Conservation (phyloP, 1,140 invertebrate genomes). For the Neodiprion fabricii region DNA sequence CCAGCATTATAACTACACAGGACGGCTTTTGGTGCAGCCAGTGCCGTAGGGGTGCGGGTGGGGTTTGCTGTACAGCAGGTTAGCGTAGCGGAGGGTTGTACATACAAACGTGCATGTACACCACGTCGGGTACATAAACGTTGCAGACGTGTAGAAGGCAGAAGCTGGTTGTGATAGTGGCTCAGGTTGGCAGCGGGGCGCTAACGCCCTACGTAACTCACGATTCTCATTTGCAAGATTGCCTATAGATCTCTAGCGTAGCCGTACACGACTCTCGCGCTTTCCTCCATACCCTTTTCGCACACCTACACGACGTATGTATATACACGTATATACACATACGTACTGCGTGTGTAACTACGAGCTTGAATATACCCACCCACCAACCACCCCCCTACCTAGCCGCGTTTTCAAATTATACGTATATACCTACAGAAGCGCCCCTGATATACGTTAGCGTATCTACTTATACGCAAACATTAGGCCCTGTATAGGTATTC, state of each 20-base stretch:
- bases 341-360: too few species aligned
- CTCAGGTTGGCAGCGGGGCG: conserved; percentile 36
- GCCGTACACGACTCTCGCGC: conserved; percentile 28
- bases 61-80: not conserved
- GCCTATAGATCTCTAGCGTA: conserved; percentile 59
- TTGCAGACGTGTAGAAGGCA: not conserved
- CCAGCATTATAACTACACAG: not conserved
- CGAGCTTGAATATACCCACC: too few species aligned
- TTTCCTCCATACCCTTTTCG: not conserved
- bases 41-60: not conserved
- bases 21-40: conserved; percentile 3
- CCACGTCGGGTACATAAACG: not conserved
- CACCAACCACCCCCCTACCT: not conserved
- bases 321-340: too few species aligned
- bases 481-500: not conserved
- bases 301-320: not conserved
- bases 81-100: not conserved
- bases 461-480: too few species aligned
- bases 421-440: not conserved
- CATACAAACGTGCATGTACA: not conserved
- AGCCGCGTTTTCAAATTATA: not conserved
- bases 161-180: not conserved
- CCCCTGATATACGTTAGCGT: not conserved
- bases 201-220: conserved; percentile 59
- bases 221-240: conserved; percentile 62